Conservation (phyloP, 2,888 invertebrate species). For the Cepaea hortensis region DNA sequence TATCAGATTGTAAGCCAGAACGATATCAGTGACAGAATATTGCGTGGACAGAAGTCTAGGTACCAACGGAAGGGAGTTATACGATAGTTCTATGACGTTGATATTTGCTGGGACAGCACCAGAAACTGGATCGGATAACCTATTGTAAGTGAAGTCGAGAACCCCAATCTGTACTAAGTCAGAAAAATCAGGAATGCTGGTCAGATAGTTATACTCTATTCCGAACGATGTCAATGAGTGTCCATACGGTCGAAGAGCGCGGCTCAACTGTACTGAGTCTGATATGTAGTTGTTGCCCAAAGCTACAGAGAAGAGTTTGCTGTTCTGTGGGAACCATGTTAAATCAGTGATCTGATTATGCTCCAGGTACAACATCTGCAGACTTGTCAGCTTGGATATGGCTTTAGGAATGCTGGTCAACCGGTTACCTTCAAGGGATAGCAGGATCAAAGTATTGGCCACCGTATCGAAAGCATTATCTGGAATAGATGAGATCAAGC, state of each 20-base stretch:
- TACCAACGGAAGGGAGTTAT: too few species aligned
- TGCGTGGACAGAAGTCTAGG: neutral
- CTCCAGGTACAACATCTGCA: neutral
- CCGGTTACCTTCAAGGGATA: neutral
- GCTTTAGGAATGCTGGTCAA: neutral
- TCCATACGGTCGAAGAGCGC: neutral
- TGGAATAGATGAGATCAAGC: neutral
- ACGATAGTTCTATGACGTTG: too few species aligned
- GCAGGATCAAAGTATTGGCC: neutral
- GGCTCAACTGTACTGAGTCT: neutral
- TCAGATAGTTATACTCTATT: neutral
- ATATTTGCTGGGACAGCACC: too few species aligned
- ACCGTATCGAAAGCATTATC: neutral
- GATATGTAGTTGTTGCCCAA: neutral
- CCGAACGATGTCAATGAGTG: neutral
- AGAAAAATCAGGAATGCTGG: neutral
- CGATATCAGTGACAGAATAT: neutral
- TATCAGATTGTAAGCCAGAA: neutral
- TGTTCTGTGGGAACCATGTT: neutral
- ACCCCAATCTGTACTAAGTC: neutral
- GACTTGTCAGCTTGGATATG: neutral
- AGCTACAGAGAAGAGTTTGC: neutral
- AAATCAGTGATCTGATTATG: neutral
- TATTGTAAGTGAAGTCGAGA: too few species aligned
- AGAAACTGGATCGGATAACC: too few species aligned